Evolutionary conservation across 2,113 vertebrate species (phyloP).

Genomic region (Percopsis transmontana): DNA sequence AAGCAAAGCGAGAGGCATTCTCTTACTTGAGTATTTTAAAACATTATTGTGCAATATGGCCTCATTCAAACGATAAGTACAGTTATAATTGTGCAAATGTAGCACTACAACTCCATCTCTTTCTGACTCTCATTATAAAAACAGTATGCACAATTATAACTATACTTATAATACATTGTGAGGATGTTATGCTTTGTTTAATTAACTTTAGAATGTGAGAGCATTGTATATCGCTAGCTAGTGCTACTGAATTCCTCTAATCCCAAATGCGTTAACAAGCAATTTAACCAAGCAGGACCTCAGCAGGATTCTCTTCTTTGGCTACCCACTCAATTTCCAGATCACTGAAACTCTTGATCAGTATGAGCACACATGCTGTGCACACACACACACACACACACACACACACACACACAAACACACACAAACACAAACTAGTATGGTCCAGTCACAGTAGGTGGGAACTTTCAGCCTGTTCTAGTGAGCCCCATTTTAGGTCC

Average conservation of each 20-base stretch:
- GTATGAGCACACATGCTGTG: neutral
- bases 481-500: conserved; percentile 36
- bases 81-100: too few species aligned
- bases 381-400: neutral
- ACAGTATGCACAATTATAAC: too few species aligned
- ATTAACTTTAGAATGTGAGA: conserved; percentile 15
- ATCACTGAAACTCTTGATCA: neutral
- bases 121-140: too few species aligned
- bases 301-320: neutral
- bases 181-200: neutral
- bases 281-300: conserved; percentile 14
- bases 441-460: conserved; percentile 32
- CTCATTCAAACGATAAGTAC: too few species aligned
- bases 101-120: too few species aligned
- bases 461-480: conserved; percentile 20
- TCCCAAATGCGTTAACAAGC: conserved; percentile 4
- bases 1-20: too few species aligned
- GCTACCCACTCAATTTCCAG: conserved; percentile 25
- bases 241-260: conserved; percentile 21
- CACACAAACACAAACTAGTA: conserved; percentile 23
- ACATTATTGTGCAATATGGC: too few species aligned
- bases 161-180: too few species aligned
- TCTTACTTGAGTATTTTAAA: too few species aligned
- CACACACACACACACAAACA: conserved; percentile 10
- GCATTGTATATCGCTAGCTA: conserved; percentile 17